Conservation (phyloP, 1,140 invertebrate species). For the Eriocheir sinensis region DNA sequence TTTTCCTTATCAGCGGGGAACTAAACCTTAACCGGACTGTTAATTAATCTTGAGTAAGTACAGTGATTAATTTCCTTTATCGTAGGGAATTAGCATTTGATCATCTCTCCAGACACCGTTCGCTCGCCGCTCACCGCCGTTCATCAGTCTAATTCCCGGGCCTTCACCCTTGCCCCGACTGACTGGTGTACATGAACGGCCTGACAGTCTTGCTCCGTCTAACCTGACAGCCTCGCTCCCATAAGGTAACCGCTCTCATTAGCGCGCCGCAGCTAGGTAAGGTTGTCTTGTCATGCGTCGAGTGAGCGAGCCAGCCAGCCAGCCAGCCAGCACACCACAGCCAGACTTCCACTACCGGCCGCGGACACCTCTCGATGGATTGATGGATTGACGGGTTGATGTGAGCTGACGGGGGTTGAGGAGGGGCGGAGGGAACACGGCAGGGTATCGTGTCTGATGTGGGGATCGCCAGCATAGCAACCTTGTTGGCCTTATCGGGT, state of each 20-base stretch:
- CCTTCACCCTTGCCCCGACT: background rate
- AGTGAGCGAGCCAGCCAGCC: background rate
- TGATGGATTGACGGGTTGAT: background rate
- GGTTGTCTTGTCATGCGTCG: background rate
- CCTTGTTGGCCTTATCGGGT: background rate
- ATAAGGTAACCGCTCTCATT: slow-evolving; percentile 5
- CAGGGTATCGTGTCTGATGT: background rate
- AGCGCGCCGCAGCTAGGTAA: background rate
- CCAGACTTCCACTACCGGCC: too few relatives aligned
- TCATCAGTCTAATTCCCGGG: background rate
- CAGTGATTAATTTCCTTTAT: background rate
- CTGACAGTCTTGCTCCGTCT: slow-evolving; percentile 5
- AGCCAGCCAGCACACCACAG: background rate
- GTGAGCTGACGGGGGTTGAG: background rate
- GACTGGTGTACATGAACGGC: background rate
- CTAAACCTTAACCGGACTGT: background rate
- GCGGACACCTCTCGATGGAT: background rate
- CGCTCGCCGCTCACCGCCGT: background rate
- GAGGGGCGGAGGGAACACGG: background rate
- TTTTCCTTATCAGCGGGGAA: background rate
- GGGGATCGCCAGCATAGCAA: background rate
- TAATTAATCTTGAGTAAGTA: slow-evolving; percentile 8
- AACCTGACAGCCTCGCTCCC: background rate
- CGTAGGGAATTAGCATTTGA: background rate
- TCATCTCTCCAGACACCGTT: background rate